phyloP scores from a whole-genome alignment of 2,113 vertebrate species.

The Ictalurus punctatus region DNA sequence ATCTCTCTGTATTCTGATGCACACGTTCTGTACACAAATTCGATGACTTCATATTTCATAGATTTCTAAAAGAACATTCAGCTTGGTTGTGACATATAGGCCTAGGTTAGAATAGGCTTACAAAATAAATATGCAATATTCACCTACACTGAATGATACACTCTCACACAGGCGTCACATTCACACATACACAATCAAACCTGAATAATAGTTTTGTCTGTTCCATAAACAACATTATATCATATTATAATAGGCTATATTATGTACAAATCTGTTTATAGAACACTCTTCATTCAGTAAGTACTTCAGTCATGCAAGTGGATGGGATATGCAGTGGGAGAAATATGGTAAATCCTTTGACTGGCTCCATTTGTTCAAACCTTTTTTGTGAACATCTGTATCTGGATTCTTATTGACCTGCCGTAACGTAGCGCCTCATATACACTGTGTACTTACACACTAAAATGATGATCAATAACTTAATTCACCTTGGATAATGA shows the following conservation, averaged over 20 bases:
- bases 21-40: conserved; percentile 70
- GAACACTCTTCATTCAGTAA: conserved; percentile 74
- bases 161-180: conserved; percentile 35
- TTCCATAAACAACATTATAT: conserved; percentile 58
- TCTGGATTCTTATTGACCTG: background rate
- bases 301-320: conserved; percentile 72
- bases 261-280: conserved; percentile 77
- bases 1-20: conserved; percentile 70
- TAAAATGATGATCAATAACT: background rate
- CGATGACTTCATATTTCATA: conserved; percentile 44
- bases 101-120: conserved; percentile 52
- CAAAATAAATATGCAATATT: conserved; percentile 59
- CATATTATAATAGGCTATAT: conserved; percentile 57
- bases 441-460: background rate
- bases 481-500: background rate
- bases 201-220: conserved; percentile 54
- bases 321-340: conserved; percentile 3
- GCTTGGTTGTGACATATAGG: conserved; percentile 46
- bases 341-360: background rate
- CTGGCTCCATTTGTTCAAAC: conserved; percentile 1
- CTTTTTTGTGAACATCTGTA: background rate
- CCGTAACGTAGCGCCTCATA: background rate
- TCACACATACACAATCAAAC: conserved; percentile 52
- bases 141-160: conserved; percentile 43
- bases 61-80: conserved; percentile 46